A percentile compares a stretch with the other conserved stretches of the same genome.
Conservation (phyloP, 2,888 invertebrate species). For the Hymenopus coronatus region DNA sequence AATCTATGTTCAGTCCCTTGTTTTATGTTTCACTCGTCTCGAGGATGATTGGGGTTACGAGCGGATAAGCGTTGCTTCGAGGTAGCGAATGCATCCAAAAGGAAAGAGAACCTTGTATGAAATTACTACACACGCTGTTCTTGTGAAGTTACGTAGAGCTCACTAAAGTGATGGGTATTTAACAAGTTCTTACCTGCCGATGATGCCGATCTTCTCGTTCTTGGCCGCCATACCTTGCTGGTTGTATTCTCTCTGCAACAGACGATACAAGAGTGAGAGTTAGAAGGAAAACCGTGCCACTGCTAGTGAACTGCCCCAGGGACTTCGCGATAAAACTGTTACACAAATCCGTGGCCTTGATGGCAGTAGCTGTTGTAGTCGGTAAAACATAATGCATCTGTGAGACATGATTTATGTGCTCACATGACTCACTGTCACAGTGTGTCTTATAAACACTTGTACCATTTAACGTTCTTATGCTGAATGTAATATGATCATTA, state of each 20-base stretch:
- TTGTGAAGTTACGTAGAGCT: too few species aligned
- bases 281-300: not conserved
- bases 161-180: too few species aligned
- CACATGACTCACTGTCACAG: not conserved
- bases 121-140: too few species aligned
- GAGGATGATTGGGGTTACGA: too few species aligned
- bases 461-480: too few species aligned
- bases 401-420: not conserved
- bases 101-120: too few species aligned
- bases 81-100: too few species aligned
- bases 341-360: not conserved
- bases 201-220: conserved; percentile 69
- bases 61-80: too few species aligned
- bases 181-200: conserved; percentile 62
- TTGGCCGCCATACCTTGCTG: conserved; percentile 42
- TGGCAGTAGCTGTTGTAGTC: not conserved
- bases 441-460: too few species aligned
- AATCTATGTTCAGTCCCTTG: too few species aligned
- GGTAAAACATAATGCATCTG: not conserved
- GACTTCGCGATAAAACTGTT: not conserved
- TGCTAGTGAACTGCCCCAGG: not conserved
- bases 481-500: too few species aligned
- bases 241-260: not conserved
- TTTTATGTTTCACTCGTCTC: too few species aligned
- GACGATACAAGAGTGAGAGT: not conserved